Conservation (phyloP, 2,797 vertebrate species). For the Myotis vivesi region DNA sequence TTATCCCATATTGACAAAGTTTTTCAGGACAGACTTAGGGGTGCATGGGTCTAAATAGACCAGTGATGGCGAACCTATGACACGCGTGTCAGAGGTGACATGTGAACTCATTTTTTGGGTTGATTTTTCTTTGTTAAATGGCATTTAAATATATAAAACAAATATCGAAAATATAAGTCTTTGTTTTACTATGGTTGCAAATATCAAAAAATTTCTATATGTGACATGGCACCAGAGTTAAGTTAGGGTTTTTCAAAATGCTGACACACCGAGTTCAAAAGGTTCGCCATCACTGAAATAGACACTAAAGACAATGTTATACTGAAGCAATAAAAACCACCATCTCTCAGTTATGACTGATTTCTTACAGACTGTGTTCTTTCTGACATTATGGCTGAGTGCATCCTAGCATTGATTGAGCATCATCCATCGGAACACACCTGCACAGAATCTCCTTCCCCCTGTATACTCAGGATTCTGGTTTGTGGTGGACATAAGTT, state of each 20-base stretch:
- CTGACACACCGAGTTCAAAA: too few relatives aligned
- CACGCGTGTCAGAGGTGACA: too few relatives aligned
- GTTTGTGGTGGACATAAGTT: neutral
- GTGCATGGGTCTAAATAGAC: neutral
- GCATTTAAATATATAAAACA: too few relatives aligned
- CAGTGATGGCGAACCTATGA: too few relatives aligned
- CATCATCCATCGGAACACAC: neutral
- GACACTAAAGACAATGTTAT: neutral
- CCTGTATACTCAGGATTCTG: neutral
- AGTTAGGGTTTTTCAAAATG: too few relatives aligned
- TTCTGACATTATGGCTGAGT: neutral
- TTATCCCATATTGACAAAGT: neutral
- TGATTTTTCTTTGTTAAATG: too few relatives aligned
- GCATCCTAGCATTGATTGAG: neutral
- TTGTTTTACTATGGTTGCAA: too few relatives aligned
- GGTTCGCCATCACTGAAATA: neutral
- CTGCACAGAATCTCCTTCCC: neutral
- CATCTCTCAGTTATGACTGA: neutral
- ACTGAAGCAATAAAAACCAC: neutral
- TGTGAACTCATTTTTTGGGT: too few relatives aligned
- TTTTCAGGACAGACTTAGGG: neutral
- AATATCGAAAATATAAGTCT: too few relatives aligned
- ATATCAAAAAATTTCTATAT: too few relatives aligned
- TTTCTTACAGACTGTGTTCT: neutral
- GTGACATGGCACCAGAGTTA: too few relatives aligned